A percentile compares a stretch with the other conserved stretches of the same genome.
phyloP scores from a whole-genome alignment of 2,888 invertebrate species.

The Cinara cedri region DNA sequence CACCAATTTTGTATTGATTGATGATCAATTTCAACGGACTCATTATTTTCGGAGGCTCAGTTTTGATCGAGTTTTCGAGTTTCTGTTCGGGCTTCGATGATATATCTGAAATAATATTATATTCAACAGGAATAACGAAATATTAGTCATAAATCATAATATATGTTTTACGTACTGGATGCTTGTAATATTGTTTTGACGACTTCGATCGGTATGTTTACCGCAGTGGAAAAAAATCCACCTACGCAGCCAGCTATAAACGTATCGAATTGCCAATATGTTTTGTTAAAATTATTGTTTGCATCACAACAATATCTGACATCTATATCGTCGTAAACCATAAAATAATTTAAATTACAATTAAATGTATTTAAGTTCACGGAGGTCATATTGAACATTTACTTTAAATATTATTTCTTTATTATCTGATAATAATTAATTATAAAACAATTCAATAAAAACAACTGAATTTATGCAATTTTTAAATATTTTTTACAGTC shows the following conservation, averaged over 20 bases:
- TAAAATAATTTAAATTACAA: too few relatives aligned
- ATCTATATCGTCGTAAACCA: neutral
- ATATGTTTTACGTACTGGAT: slow-evolving; percentile 30
- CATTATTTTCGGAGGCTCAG: neutral
- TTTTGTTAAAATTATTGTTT: slow-evolving; percentile 46
- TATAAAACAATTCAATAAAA: too few relatives aligned
- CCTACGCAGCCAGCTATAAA: slow-evolving; percentile 70
- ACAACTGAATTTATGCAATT: too few relatives aligned
- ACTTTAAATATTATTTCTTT: too few relatives aligned
- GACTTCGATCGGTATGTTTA: slow-evolving; percentile 73
- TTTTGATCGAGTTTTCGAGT: neutral
- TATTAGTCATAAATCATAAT: too few relatives aligned
- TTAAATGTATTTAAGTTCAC: too few relatives aligned
- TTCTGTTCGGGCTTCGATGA: neutral
- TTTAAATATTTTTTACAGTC: too few relatives aligned
- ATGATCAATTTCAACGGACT: slow-evolving; percentile 3
- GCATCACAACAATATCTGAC: slow-evolving; percentile 58
- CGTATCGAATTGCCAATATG: slow-evolving; percentile 62
- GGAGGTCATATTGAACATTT: too few relatives aligned
- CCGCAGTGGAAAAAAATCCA: slow-evolving; percentile 67
- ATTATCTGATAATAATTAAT: too few relatives aligned
- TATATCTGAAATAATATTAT: neutral
- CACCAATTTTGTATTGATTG: neutral
- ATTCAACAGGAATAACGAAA: neutral
- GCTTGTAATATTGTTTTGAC: slow-evolving; percentile 73